Evolutionary conservation across 2,888 invertebrate genomes (phyloP), one percentile per base, ranked within the genome.

Genomic region (Dolomedes plantarius): DNA sequence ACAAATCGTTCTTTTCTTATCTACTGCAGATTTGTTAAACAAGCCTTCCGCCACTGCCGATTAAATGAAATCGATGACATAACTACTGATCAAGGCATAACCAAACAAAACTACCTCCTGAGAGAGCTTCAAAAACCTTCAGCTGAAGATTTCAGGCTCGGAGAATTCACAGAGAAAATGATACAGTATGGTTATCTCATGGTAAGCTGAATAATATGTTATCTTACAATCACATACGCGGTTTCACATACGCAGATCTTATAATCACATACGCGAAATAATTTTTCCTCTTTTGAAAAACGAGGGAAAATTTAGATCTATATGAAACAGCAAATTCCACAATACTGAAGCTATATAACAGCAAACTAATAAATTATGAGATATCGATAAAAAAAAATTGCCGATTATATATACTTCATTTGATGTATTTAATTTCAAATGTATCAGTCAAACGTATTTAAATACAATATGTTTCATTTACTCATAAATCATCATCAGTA

Each of bases 81-180:
- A 13, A 77, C 56, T 11, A 87, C 85, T 1, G 85, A 86, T 13
- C 78, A 67, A 39, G 86, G 86, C 0, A 23, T 76, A 0, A 68
- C 77, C n/a, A 87, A 88, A 41, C 87, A 88, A 50, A 77, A 86
- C 41, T 90, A 90, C 77, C 74, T 92, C 13, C 90, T 92, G 74
- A 88, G 91, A 39, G 92, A 92, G 87, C 89, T 90, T 79, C 88
- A 90, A 36, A 92, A 92, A 87, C 91, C 92, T 2, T 87, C 89
- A 7, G 90, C 91, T 0, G 92, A 91, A 13, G 91, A 92, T 88
- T 92, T 92, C 88, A 92, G 92, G 0, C 89, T 92, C 7, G 90
- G 90, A 68, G 92, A 92, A 89, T 92, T 92, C 89, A 92, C 91
- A 46, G 92, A 92, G 89, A 92, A 92, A 89, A 90, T 92, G 71